Evolutionary conservation across 1,140 invertebrate genomes (phyloP).

Genomic region (Matsumurasca onukii): DNA sequence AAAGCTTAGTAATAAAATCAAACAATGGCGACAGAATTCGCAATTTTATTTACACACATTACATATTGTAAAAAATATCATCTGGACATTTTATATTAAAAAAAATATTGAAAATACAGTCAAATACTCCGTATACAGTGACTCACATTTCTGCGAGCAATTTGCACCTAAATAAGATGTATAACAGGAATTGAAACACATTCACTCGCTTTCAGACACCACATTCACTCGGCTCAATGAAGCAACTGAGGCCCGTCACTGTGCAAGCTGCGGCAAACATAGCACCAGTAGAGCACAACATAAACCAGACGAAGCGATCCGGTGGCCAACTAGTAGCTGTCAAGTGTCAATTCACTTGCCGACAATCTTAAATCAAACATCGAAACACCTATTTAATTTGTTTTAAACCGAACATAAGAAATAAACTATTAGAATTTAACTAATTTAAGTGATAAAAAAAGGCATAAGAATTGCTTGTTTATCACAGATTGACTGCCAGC

Average conservation of each 20-base stretch:
- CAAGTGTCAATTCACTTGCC: no score
- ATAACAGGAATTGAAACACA: conserved; percentile 13
- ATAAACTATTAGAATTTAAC: no score
- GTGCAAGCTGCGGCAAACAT: conserved; percentile 9
- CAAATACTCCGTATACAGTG: conserved; percentile 25
- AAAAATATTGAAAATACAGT: conserved; percentile 29
- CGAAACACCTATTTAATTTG: no score
- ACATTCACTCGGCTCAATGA: conserved; percentile 4
- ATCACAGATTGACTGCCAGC: conserved; percentile 17
- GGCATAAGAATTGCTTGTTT: conserved; percentile 7
- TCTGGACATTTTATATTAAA: conserved; percentile 31
- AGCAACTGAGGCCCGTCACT: conserved; percentile 5
- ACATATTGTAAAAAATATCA: conserved; percentile 31
- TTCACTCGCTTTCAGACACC: background rate
- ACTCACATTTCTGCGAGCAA: conserved; percentile 23
- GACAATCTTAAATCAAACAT: no score
- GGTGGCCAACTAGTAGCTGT: no score
- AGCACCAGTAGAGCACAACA: conserved; percentile 1
- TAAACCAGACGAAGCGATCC: no score
- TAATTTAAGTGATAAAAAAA: no score
- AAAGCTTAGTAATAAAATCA: conserved; percentile 20
- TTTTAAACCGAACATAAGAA: no score
- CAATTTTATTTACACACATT: conserved; percentile 27
- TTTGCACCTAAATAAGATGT: conserved; percentile 17
- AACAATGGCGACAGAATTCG: conserved; percentile 17